These are phyloP conservation scores for Heterotis niloticus DNA, from an alignment of 2,113 vertebrate genomes.

Conservation along the genomic window DNA sequence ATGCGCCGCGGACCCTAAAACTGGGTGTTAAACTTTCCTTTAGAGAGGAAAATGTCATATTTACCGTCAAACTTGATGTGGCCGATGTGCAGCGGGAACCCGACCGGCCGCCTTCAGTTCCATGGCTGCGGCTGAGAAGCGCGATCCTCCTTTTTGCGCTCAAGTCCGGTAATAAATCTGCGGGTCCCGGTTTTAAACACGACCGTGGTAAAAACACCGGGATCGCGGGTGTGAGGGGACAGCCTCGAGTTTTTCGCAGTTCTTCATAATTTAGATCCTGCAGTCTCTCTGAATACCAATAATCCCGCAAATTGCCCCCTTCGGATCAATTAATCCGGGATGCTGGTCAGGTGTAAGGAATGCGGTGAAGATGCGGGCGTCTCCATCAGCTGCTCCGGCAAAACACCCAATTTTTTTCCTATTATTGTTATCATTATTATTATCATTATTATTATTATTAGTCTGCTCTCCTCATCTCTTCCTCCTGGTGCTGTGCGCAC, in stretches of 20 bases:
- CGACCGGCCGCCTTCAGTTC: not conserved
- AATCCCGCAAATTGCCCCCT: not conserved
- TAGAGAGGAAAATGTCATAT: slow-evolving; percentile 32
- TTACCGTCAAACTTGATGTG: slow-evolving; percentile 55
- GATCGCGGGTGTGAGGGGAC: not conserved
- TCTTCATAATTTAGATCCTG: not conserved
- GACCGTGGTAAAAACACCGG: not conserved
- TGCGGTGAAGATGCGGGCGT: not conserved
- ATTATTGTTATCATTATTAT: too few relatives aligned
- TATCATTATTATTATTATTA: too few relatives aligned
- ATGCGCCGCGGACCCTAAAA: not conserved
- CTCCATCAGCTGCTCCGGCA: not conserved
- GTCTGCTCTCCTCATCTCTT: not conserved
- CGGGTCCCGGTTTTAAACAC: not conserved
- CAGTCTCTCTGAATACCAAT: not conserved
- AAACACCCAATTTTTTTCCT: not conserved
- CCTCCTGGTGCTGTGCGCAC: not conserved
- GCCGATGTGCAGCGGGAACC: not conserved
- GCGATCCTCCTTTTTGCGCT: not conserved
- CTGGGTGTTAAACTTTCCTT: not conserved
- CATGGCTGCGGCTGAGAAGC: slow-evolving; percentile 12
- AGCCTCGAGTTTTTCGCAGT: not conserved
- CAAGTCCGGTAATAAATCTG: too few relatives aligned
- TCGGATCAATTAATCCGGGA: not conserved
- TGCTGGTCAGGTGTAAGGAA: not conserved